Evolutionary conservation across 2,797 vertebrate species (phyloP), one percentile per base, ranked within the genome.

Genomic region (Clarias pachynema): DNA sequence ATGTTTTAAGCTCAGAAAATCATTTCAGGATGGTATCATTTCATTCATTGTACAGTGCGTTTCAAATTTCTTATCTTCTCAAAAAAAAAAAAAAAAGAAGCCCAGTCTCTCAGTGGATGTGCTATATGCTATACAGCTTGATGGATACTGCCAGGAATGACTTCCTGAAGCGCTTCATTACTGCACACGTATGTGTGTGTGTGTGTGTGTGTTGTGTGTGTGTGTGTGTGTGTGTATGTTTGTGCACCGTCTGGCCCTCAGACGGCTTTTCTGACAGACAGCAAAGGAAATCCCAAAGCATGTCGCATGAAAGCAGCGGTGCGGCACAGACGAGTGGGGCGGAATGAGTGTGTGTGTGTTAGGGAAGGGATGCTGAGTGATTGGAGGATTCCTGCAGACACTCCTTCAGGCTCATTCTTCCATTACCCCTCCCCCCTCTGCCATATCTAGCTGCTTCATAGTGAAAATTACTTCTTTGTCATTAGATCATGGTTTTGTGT

Each of bases 251-350:
- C 69, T 83, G 81, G 81, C 62, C 85, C 62, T 85, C n/a, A 57
- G 40, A 60, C 86, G 75, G 57, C 78, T 79, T 86, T 83, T 77
- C 81, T 89, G 88, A 86, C 88, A 87, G 87, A 88, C 75, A 80
- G 82, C 20, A 79, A 66, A 86, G 88, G 88, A 89, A 88, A 88
- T 88, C 87, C 88, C 88, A 81, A 75, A 87, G 85, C 88, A 86
- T 81, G 86, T 87, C 83, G 86, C 86, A 87, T 89, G 86, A 88
- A 89, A 89, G 90, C 86, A 77, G 80, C 31, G 74, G 34, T 79
- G 81, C 53, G 72, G 87, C 74, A 82, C 69, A 79, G 84, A 89
- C 53, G 68, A 86, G 82, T 73, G 73, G 83, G 82, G 81, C 37
- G 69, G 70, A 72, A 82, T 85, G 73, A 44, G 59, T 26, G 83